Evolutionary conservation across 2,113 vertebrate genomes (phyloP).

Genomic region (Sigmodon hispidus): DNA sequence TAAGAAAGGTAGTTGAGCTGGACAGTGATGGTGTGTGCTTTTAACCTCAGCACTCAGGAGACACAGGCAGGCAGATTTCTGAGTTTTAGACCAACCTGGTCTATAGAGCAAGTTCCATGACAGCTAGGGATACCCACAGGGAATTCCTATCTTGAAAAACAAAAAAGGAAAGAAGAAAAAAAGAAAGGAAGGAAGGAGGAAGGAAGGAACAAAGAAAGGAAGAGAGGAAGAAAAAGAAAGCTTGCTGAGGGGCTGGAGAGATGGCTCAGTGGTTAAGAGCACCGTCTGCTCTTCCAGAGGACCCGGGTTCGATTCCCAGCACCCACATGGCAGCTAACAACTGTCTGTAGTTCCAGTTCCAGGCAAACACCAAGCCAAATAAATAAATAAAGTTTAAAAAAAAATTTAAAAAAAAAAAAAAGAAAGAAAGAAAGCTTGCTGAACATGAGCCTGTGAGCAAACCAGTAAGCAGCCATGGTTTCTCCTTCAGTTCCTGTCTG

Average conservation of each 20-base stretch:
- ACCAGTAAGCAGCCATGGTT: neutral
- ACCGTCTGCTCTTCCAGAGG: too few species aligned
- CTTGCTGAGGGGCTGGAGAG: too few species aligned
- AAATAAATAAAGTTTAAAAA: too few species aligned
- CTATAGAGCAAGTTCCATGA: neutral
- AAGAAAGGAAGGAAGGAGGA: neutral
- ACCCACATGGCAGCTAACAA: too few species aligned
- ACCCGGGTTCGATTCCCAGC: too few species aligned
- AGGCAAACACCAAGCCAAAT: too few species aligned
- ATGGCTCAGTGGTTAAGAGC: too few species aligned
- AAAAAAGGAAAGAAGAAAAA: too few species aligned
- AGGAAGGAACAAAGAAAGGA: too few species aligned
- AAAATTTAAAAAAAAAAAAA: too few species aligned
- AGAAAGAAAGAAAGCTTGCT: neutral
- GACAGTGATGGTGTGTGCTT: neutral
- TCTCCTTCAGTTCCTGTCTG: neutral
- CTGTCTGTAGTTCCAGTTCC: too few species aligned
- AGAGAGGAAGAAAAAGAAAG: too few species aligned
- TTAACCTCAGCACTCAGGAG: neutral
- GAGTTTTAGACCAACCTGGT: neutral
- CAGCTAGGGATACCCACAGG: neutral
- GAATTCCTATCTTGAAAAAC: neutral
- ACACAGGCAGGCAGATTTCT: neutral
- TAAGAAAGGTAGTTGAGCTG: neutral
- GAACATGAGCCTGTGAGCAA: neutral